Evolutionary conservation across 2,797 vertebrate genomes (phyloP), one percentile per base, ranked within the genome.

Genomic region (Pagetopsis macropterus): DNA sequence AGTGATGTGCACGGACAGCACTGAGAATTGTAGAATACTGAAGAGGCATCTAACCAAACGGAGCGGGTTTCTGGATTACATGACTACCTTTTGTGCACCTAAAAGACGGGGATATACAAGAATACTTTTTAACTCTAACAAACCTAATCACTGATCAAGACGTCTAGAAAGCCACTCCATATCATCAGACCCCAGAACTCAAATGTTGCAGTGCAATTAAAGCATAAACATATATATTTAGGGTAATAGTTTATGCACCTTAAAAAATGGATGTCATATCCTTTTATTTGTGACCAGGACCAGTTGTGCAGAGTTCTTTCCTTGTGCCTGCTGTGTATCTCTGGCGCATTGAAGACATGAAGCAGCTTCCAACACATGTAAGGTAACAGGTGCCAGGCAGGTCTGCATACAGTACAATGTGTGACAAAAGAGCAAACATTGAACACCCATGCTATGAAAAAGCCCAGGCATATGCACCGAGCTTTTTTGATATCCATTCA

Each of bases 1-100:
- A 94, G 89, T 94, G 93, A 94, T 94, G 93, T 55, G 87, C 85
- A 45, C 79, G 82, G 93, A 93, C 93, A 94, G 89, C 78, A 9
- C 75, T 40, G 87, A 87, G 88, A 88, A 90, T 85, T 85, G 86
- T 76, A 73, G 83, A 85, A 79, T 75, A 85, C 83, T 87, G 86
- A 72, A 61, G 81, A 65, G 68, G 76, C 86, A 81, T 76, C 79
- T 60, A 76, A 79, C 78, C 68, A 75, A 81, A 74, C 84, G 78
- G 69, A 49, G 75, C 82, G 60, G 44, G 63, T 67, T 63, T 70
- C 58, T 69, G 57, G 81, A 82, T 78, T 72, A 70, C 56, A 21
- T 67, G 71, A 81, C 51, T 58, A 62, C 41, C 61, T 76, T 68
- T 56, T 72, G 71, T 33, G 63, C 69, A 57, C 13, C 60, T 3